phyloP scores from a whole-genome alignment of 2,797 vertebrate genomes.

The Tamandua tetradactyla region DNA sequence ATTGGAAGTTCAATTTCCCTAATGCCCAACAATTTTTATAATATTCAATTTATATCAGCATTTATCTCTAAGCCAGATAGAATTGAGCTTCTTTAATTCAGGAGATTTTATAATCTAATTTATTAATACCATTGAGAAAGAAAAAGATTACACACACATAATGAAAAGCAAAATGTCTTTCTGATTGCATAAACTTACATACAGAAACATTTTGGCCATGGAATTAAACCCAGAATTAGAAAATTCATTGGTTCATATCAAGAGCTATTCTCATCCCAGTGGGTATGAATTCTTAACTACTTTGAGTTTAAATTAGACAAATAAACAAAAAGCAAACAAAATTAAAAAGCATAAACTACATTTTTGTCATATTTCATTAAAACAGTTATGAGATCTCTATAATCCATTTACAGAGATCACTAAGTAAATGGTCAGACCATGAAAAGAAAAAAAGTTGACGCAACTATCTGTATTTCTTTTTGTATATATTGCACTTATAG shows the following conservation, averaged over 20 bases:
- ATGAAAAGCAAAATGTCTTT: neutral
- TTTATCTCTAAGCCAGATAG: too few relatives aligned
- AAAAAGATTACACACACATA: neutral
- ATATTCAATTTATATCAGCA: neutral
- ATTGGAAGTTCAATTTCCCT: neutral
- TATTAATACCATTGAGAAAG: neutral
- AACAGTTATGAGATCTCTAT: neutral
- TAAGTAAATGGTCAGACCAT: too few relatives aligned
- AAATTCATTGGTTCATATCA: neutral
- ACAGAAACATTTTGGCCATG: neutral
- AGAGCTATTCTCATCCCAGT: neutral
- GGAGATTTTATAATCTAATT: neutral
- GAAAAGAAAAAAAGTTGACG: neutral
- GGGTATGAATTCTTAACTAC: neutral
- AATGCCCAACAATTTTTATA: neutral
- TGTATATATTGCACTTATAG: neutral
- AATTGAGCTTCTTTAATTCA: too few relatives aligned
- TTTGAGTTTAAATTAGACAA: neutral
- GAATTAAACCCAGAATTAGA: neutral
- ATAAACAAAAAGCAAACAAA: neutral
- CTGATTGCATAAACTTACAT: neutral
- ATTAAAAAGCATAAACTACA: neutral
- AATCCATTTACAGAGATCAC: too few relatives aligned
- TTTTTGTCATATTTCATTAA: neutral
- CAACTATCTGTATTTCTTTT: neutral